Base-by-base conservation (phyloP, 2,113 vertebrate species). In the Chrysemys picta region DNA sequence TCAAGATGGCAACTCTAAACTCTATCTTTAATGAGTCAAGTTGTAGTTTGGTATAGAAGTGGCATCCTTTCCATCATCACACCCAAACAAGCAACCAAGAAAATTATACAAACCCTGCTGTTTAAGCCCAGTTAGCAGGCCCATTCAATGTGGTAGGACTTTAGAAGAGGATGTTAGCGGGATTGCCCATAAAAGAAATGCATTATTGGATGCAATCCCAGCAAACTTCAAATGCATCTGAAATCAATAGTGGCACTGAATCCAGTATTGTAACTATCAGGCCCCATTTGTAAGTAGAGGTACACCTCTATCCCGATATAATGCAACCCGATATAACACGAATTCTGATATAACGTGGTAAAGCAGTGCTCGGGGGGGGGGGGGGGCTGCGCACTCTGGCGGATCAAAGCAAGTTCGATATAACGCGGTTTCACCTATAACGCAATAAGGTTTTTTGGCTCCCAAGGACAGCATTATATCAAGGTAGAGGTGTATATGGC, bases 1-100 rank as follows among this genome's bases (percentile, higher is more conserved):
- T 97, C 97, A 97, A 97, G 96, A 95, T 96, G 96, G 96, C 89
- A 93, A 85, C 86, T 85, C 83, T 88, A 94, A 97, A 76, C 90
- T 42, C 14, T 96, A 95, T 96, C 91, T 88, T 95, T 89, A 97
- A 96, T 19, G 93, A 89, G 93, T 75, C 89, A 94, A 92, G 95
- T 96, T 95, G 92, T 91, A 94, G 96, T 97, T 83, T 96, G 92
- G 95, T 85, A 94, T 38, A 24, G 91, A 97, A 96, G 91, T 35
- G 82, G 8, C 17, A 8, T 53, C 5, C 38, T 79, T 84, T 62
- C 27, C 72, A 94, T 89, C 88, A 13, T 93, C 85, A 88, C 89
- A 82, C 45, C 81, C 82, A 14, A 56, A n/a, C 72, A 80, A 80
- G 7, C 7, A 93, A 75, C 78, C 89, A 89, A 79, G 83, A 89